Evolutionary conservation across 2,113 vertebrate genomes (phyloP), one percentile per base, ranked within the genome.

Genomic region (Dasyprocta punctata): DNA sequence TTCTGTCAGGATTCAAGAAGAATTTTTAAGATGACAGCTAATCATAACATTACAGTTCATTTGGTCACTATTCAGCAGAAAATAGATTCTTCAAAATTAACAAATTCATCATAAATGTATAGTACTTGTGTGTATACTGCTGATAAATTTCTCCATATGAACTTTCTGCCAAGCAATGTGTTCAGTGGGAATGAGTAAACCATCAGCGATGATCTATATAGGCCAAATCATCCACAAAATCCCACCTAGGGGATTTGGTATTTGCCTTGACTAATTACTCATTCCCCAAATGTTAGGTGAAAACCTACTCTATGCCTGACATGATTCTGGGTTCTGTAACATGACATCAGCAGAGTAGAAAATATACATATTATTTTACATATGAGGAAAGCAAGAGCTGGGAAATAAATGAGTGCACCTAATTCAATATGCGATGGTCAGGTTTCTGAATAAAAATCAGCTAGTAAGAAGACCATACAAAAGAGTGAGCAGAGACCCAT

Each of bases 31-130:
- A 82, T 92, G 60, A 58, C 16, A 58, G 26, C 85, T 92, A 58
- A 60, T 54, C 65, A 38, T 47, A n/a, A 41, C 47, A 87, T 47
- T 89, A 49, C 61, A 89, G 71, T 81, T 90, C 78, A 81, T 89
- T 87, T 91, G 95, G 30, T 13, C 52, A 54, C 36, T 78, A 47
- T 85, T 82, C 58, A 93, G 47, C 54, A 84, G 82, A 52, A 90
- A 97, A 93, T 33, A 96, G 38, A 94, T 73, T 90, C 52, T 83
- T 90, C 11, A 80, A 77, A 97, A 97, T 92, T 93, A 97, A 89
- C 61, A 93, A 88, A 95, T 95, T 86, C 92, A 75, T 95, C 60
- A 77, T 52, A 91, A 41, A 87, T 60, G 86, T 86, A 5, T 63
- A 90, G n/a, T 85, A 8, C 41, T 86, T 41, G 47, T 9, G n/a